A percentile compares a stretch with the other conserved stretches of the same genome.
phyloP scores from a whole-genome alignment of 2,888 invertebrate species.

The Heliconius ismenius region DNA sequence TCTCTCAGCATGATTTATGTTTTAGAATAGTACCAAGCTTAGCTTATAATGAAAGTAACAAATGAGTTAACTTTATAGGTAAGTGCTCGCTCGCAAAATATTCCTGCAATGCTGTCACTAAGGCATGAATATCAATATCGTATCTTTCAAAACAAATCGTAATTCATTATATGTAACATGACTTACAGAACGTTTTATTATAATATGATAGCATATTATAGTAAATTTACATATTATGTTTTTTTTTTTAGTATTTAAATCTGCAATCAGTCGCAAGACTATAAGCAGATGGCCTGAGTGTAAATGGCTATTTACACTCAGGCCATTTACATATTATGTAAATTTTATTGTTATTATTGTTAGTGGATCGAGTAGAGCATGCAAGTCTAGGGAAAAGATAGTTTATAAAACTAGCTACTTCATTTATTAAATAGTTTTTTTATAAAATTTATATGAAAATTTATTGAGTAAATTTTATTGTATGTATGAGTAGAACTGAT shows the following conservation, averaged over 20 bases:
- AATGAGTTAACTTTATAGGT: constrained; percentile 50
- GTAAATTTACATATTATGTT: background rate
- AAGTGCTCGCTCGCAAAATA: constrained; percentile 32
- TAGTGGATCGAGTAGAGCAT: background rate
- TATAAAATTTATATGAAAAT: background rate
- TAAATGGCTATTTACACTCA: no score
- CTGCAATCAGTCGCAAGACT: no score
- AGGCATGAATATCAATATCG: constrained; percentile 64
- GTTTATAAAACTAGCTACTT: background rate
- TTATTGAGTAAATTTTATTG: background rate
- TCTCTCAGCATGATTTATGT: constrained; percentile 54
- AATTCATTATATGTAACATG: constrained; percentile 21
- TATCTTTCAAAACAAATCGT: constrained; percentile 11
- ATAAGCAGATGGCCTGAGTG: no score
- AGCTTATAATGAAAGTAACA: constrained; percentile 57
- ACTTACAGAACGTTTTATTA: background rate
- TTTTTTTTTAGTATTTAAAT: no score
- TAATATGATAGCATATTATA: background rate
- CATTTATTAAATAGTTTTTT: no score
- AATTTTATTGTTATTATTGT: no score
- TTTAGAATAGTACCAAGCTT: constrained; percentile 54
- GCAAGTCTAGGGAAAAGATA: background rate
- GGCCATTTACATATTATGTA: background rate
- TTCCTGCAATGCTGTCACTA: constrained; percentile 59
- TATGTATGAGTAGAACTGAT: background rate